Conservation (phyloP, 2,888 invertebrate species). For the Oxystoma pomonae region DNA sequence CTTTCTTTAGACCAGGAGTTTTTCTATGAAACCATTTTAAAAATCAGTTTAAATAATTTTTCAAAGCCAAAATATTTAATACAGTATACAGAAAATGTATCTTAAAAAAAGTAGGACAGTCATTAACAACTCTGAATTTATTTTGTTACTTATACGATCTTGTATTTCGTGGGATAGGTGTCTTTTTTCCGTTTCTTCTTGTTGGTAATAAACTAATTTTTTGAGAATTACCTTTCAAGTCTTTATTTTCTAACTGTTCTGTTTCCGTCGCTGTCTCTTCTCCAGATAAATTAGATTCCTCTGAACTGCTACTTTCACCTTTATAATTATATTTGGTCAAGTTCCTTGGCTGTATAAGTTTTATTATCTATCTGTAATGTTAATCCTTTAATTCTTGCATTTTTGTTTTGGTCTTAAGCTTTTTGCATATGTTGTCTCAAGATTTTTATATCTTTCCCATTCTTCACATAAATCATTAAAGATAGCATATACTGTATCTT, state of each 20-base stretch:
- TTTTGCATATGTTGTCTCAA: neutral
- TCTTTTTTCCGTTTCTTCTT: neutral
- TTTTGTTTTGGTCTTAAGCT: neutral
- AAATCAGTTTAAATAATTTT: too few relatives aligned
- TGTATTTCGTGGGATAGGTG: neutral
- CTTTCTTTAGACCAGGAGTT: too few relatives aligned
- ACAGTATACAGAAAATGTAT: neutral
- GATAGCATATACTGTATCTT: neutral
- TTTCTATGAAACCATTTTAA: too few relatives aligned
- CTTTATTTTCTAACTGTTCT: too few relatives aligned
- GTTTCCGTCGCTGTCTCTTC: neutral
- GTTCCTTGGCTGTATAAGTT: neutral
- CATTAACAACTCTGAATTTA: neutral
- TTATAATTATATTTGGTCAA: neutral
- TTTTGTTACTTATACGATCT: neutral
- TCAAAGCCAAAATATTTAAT: too few relatives aligned
- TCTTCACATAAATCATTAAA: neutral
- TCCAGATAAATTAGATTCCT: neutral
- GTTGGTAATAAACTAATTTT: too few relatives aligned
- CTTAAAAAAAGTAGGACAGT: neutral
- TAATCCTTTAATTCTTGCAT: neutral
- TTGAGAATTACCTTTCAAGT: too few relatives aligned
- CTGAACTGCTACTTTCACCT: neutral
- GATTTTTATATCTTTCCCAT: neutral
- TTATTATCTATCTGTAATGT: neutral